Evolutionary conservation across 2,888 invertebrate species (phyloP), one percentile per base, ranked within the genome.

Genomic region (Cantharis flavilabris): DNA sequence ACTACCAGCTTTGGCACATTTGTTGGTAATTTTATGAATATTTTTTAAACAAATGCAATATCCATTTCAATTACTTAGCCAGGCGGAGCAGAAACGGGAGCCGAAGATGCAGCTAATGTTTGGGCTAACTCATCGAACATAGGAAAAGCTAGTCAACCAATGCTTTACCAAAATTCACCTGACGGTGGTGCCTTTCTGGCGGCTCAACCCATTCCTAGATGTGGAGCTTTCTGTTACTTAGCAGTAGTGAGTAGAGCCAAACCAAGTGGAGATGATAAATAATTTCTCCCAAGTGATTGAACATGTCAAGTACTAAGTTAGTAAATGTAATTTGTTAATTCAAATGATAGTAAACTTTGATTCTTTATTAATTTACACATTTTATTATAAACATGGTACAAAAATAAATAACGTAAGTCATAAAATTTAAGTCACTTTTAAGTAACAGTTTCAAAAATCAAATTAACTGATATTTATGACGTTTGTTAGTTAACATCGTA

Each of bases 141-240:
- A 26, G 23, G 16, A 18, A 28, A 64, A 9, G 78, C 62, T 76
- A 78, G 71, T 9, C 86, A 85, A 80, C 88, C 91, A 0, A 86
- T 90, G 83, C 82, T 91, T 20, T 89, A 90, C 83, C 88, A 89
- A 82, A 87, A 89, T 75, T 91, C 91, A 1, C 91, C 91, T 1
- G 91, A 91, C 83, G 91, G 91, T 3, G 91, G 91, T 2, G 90
- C 90, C 9, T 91, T 91, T 84, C 84, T 91, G 69, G 89, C 91
- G 0, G 88, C 90, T 1, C 91, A 91, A 80, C 91, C 91, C 3
- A 89, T 91, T 4, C 91, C 91, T 1, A 87, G 90, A 80, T 90
- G 90, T 83, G 91, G 91, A 1, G 91, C 91, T 1, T 91, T 91
- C 84, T 91, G 91, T 83, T 91, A 91, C 83, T 85, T 91, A 70